Base-by-base conservation (phyloP, 53 echinoderm and acorn worm genomes). In the Arbacia lixula region DNA sequence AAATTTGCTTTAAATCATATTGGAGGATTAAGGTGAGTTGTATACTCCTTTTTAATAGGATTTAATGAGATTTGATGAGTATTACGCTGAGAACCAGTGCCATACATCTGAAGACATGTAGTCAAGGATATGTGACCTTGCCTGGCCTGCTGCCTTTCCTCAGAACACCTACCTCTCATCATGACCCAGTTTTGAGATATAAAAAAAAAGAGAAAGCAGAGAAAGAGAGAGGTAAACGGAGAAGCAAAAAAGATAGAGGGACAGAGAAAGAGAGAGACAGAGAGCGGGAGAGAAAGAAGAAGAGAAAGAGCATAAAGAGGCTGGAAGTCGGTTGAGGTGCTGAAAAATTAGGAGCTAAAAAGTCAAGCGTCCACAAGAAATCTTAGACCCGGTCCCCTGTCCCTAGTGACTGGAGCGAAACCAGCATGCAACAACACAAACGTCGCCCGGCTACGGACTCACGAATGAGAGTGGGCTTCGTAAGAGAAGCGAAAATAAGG, bases 331-430 rank as follows among this genome's bases (percentile, higher is more conserved):
- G 69, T 42, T 69, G 27, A 69, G 43, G 69, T 69, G 69, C 14
- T 69, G 69, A 39, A 43, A 67, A 69, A 69, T 69, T 25, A 43
- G 69, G 69, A 43, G 40, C 69, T 69, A 67, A 26, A 43, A 69
- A 40, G 25, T 43, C 2, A 43, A 68, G 28, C 69, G 8, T 19
- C 35, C 11, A 53, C 74, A 24, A 60, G 60, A 58, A 58, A 77
- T 60, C 16, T 60, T 60, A 77, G 22, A 60, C 78, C 78, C 29
- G 56, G 33, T 53, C 78, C 41, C 12, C 26, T 33, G 36, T 60
- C 76, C 78, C 78, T 28, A 21, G 78, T 49, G 78, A 77, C 58
- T 28, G 14, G 14, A 38, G 60, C 32, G 78, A 77, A 77, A 77
- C 78, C 36, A 27, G 28, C 42, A 28, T 60, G 37, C 24, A 26